A percentile compares a stretch with the other conserved stretches of the same genome.
phyloP scores from a whole-genome alignment of 2,888 invertebrate species.

The Dilophus febrilis region DNA sequence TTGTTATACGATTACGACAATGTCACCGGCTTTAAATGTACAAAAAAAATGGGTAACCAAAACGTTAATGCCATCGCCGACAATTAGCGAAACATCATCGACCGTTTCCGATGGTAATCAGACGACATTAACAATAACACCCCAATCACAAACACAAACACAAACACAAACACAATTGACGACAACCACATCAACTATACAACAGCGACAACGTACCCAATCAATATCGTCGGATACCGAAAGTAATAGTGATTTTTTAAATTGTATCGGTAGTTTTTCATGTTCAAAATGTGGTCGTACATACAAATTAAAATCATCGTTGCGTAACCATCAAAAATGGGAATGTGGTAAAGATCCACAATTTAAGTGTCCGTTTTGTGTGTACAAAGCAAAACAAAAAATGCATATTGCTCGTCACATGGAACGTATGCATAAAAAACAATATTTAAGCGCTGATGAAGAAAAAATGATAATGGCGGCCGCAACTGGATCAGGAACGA shows the following conservation, averaged over 20 bases:
- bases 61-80: no score
- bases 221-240: constrained; percentile 8
- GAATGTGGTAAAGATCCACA: constrained; percentile 74
- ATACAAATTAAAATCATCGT: constrained; percentile 72
- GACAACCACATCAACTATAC: constrained; percentile 5
- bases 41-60: constrained; percentile 15
- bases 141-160: constrained; percentile 12
- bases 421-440: constrained; percentile 64
- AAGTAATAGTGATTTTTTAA: no score
- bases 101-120: constrained; percentile 11
- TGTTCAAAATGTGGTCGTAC: constrained; percentile 70
- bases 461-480: constrained; percentile 7
- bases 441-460: constrained; percentile 20
- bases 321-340: constrained; percentile 72
- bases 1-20: constrained; percentile 41
- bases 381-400: constrained; percentile 69
- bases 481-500: constrained; percentile 11
- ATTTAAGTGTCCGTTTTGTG: constrained; percentile 67
- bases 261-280: constrained; percentile 39
- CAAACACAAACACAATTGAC: background rate
- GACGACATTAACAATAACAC: constrained; percentile 12
- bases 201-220: no score
- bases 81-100: constrained; percentile 22
- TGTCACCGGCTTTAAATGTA: constrained; percentile 30
- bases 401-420: constrained; percentile 71